Percentiles rank a stretch among this genome's conserved stretches.
Evolutionary conservation across 2,113 vertebrate species (phyloP).

Genomic region (Nothoprocta perdicaria): DNA sequence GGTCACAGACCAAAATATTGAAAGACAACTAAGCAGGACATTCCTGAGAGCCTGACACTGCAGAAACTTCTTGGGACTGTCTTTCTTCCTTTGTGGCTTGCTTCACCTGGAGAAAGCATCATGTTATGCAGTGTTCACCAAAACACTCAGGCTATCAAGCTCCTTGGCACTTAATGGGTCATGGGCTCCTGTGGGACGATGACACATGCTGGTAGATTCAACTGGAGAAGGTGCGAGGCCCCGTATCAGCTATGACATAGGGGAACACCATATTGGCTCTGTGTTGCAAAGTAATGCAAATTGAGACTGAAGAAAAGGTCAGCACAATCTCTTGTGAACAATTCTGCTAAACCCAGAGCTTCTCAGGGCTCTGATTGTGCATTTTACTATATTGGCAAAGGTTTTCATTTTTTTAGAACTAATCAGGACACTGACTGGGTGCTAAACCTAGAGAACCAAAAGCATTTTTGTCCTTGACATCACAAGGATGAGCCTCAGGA

Average conservation of each 20-base stretch:
- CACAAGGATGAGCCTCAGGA: not conserved
- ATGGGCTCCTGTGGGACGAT: not conserved
- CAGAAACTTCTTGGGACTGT: rapidly evolving
- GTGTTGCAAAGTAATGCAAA: conserved; percentile 41
- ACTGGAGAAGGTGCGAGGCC: not conserved
- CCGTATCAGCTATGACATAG: rapidly evolving
- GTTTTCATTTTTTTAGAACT: conserved; percentile 20
- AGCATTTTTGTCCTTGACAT: not conserved
- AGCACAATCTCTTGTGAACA: conserved; percentile 43
- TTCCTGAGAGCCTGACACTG: not conserved
- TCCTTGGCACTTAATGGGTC: not conserved
- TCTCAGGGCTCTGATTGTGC: conserved; percentile 33
- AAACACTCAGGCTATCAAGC: not conserved
- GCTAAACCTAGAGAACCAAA: not conserved
- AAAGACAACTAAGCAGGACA: not conserved
- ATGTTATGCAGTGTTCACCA: not conserved
- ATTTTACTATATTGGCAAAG: conserved; percentile 49
- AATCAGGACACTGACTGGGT: not conserved
- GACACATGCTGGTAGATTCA: not conserved
- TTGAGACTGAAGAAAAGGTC: conserved; percentile 67
- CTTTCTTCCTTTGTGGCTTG: not conserved
- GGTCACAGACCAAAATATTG: not conserved
- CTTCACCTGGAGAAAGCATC: not conserved
- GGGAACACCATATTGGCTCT: not conserved
- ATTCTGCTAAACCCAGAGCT: conserved; percentile 46